These are phyloP conservation scores for Chascanopsetta lugubris DNA, from an alignment of 2,113 vertebrate genomes.

Conservation along the genomic window DNA sequence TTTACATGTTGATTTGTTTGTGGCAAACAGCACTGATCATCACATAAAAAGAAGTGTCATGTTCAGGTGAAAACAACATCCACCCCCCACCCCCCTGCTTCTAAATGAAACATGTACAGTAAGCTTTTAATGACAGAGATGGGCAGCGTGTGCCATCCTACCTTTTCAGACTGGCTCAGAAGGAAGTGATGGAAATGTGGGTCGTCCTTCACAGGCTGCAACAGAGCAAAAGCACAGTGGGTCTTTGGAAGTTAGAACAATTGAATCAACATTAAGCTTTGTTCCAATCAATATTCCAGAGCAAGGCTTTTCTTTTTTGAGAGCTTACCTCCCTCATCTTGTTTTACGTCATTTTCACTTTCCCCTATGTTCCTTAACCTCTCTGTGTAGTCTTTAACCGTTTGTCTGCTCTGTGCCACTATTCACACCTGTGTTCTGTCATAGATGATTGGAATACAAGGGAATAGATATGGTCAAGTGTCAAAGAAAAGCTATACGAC, in stretches of 20 bases:
- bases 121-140: background rate
- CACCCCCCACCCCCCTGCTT: background rate
- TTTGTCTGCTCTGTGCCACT: background rate
- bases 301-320: background rate
- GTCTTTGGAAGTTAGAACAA: conserved; percentile 6
- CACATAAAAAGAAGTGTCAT: no score
- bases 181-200: conserved; percentile 98
- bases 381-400: no score
- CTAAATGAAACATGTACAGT: background rate
- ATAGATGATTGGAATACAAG: background rate
- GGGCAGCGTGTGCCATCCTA: conserved; percentile 71
- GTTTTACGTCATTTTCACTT: background rate
- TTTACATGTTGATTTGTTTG: no score
- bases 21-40: no score
- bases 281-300: background rate
- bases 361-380: background rate
- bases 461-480: background rate
- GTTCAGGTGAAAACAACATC: background rate
- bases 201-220: conserved; percentile 95
- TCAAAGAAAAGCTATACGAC: no score
- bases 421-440: background rate
- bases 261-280: background rate
- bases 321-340: background rate
- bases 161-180: conserved; percentile 98
- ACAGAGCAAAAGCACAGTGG: conserved; percentile 74